Conservation (phyloP, 2,797 vertebrate species). For the Champsocephalus esox region DNA sequence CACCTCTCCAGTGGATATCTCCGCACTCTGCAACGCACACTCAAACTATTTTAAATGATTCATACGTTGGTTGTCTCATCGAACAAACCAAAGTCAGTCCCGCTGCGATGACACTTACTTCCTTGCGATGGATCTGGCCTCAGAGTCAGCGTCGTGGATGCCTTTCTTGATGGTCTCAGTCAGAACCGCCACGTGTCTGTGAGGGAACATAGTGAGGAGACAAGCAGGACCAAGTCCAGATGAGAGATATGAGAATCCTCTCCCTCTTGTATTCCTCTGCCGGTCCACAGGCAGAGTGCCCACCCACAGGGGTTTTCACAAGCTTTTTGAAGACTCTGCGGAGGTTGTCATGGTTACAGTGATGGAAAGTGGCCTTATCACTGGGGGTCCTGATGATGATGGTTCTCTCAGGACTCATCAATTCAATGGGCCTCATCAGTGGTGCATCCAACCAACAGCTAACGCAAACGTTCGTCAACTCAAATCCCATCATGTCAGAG, state of each 20-base stretch:
- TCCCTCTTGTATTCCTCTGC: constrained; percentile 17
- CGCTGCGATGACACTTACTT: constrained; percentile 88
- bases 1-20: too few species aligned
- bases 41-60: too few species aligned
- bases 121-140: constrained; percentile 96
- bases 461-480: constrained; percentile 64
- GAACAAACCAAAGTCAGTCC: background rate
- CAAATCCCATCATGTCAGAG: constrained; percentile 66
- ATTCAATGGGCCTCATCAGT: constrained; percentile 76
- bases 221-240: background rate
- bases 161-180: constrained; percentile 98
- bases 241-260: background rate
- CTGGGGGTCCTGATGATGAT: constrained; percentile 43
- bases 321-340: constrained; percentile 74
- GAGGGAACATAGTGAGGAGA: constrained; percentile 70
- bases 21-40: too few species aligned
- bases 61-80: background rate
- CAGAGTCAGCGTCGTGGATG: constrained; percentile 97
- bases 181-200: constrained; percentile 95
- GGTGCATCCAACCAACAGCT: constrained; percentile 56
- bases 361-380: constrained; percentile 17
- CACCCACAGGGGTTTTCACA: constrained; percentile 27
- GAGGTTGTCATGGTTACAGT: constrained; percentile 73
- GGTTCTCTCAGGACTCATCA: constrained; percentile 69
- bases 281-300: constrained; percentile 56